Percentiles rank a stretch among this genome's conserved stretches.
Evolutionary conservation across 2,797 vertebrate genomes (phyloP).

Genomic region (Mallotus villosus): DNA sequence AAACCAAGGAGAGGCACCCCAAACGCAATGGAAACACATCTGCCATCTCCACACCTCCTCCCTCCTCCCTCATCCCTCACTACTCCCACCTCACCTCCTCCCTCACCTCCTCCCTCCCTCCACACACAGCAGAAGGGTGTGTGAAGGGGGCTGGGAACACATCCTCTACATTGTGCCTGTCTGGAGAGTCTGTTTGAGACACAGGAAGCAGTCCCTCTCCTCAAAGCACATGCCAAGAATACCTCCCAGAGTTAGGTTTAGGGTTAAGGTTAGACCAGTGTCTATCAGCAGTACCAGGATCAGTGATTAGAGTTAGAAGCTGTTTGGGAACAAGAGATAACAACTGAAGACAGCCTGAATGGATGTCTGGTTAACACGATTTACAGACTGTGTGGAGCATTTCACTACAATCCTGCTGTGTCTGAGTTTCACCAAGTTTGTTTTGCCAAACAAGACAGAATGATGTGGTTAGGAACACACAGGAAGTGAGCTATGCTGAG

Average conservation of each 20-base stretch:
- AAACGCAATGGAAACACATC: constrained; percentile 27
- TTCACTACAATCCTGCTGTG: no score
- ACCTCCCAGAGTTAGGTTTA: no score
- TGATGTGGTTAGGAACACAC: neutral
- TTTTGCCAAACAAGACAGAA: constrained; percentile 6
- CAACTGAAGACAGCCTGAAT: neutral
- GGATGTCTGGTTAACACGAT: no score
- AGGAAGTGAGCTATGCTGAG: neutral
- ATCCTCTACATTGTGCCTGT: no score
- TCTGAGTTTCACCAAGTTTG: no score
- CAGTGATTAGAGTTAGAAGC: neutral
- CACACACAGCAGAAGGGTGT: neutral
- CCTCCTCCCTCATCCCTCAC: constrained; percentile 15
- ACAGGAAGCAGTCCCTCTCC: no score
- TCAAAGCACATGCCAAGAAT: no score
- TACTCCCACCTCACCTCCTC: neutral
- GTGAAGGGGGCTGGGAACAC: neutral
- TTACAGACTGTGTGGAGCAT: no score
- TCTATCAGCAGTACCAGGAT: neutral
- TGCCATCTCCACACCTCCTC: constrained; percentile 35
- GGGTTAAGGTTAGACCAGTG: no score
- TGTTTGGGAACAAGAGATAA: neutral
- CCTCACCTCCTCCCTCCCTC: neutral
- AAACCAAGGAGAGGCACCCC: constrained; percentile 20
- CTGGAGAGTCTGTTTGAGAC: no score